Evolutionary conservation across 1,140 invertebrate genomes (phyloP).

Genomic region (Drosophila kanapiae): DNA sequence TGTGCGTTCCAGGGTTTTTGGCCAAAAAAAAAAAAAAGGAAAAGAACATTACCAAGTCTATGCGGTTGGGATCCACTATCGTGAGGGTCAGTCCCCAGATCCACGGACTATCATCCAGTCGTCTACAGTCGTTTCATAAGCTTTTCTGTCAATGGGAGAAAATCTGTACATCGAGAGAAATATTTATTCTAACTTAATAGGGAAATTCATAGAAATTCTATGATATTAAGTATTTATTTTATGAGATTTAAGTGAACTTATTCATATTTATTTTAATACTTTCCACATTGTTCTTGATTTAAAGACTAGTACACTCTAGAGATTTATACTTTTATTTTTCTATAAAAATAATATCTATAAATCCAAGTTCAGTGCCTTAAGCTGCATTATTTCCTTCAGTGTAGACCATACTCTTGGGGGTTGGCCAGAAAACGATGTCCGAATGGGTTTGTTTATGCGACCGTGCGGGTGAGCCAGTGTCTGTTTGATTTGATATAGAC

Average conservation of each 20-base stretch:
- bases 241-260: too few species aligned
- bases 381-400: not conserved
- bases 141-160: conserved; percentile 46
- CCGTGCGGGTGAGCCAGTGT: conserved; percentile 27
- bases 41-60: conserved; percentile 58
- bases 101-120: conserved; percentile 42
- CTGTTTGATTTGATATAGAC: conserved; percentile 66
- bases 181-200: not conserved
- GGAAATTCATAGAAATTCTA: not conserved
- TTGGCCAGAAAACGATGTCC: conserved; percentile 38
- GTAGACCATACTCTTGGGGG: conserved; percentile 27
- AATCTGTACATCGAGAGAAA: conserved; percentile 1
- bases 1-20: conserved; percentile 58
- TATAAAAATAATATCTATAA: too few species aligned
- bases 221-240: not conserved
- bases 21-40: conserved; percentile 23
- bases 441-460: conserved; percentile 41
- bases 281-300: too few species aligned
- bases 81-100: conserved; percentile 37
- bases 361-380: not conserved
- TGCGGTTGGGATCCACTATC: conserved; percentile 46
- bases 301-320: too few species aligned
- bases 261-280: too few species aligned
- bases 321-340: too few species aligned
- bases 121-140: conserved; percentile 56